Evolutionary conservation across 2,797 vertebrate genomes (phyloP), one percentile per base, ranked within the genome.

Genomic region (Characodon lateralis): DNA sequence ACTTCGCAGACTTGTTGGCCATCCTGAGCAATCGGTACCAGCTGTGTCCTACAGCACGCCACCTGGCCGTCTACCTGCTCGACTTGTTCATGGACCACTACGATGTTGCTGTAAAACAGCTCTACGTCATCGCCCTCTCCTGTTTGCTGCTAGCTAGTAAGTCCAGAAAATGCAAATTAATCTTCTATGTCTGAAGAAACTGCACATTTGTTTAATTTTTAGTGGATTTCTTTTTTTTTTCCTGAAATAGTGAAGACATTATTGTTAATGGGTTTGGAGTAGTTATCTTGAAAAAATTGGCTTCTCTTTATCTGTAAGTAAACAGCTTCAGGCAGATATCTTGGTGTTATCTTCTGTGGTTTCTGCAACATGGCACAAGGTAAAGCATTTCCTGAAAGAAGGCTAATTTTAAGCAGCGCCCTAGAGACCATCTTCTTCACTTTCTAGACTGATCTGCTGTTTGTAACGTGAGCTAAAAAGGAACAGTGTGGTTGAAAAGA

Each of bases 81-180:
- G 97, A 98, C 92, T 93, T 97, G 89, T 97, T 96, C 89, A 96
- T 96, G 96, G 96, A 96, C 89, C 95, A 95, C 89, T 97, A 97
- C 0, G 96, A 96, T 51, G 93, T 97, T 85, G 90, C 95, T 0
- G 93, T 96, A 85, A 97, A 96, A 87, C 96, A 98, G 83, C 96
- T 98, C 46, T 96, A 97, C 7, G 70, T 96, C 56, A 93, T 96
- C 68, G 96, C 97, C 0, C 91, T 98, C 74, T 96, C 96, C 84
- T 98, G 97, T 86, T 95, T 98, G 86, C 95, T 98, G 63, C 95
- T 98, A 31, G 97, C 97, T 82, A 98, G 97, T 98, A 96, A 95
- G 97, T 95, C 28, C 24, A 28, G 9, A 55, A 55, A 28, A 73
- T 66, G 63, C 5, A 20, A 22, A n/a, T 61, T 6, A 8, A 39